These are phyloP conservation scores for Scaptomyza caliginosa DNA, from an alignment of 2,888 invertebrate genomes.

Conservation along the genomic window DNA sequence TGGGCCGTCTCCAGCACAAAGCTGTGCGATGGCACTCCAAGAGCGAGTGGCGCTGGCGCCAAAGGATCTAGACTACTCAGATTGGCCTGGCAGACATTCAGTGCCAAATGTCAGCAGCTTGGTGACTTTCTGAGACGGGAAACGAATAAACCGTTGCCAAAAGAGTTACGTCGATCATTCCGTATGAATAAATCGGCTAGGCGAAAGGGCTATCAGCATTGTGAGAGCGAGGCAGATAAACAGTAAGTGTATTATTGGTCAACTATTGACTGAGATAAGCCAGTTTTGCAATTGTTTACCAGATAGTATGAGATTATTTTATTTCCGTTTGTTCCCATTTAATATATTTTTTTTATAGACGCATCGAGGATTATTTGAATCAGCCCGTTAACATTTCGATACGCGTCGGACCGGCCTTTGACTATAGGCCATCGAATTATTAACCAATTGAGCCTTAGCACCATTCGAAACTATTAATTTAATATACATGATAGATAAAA, in stretches of 20 bases:
- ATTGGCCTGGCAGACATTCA: slow-evolving; percentile 71
- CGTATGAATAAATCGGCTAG: slow-evolving; percentile 77
- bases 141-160: slow-evolving; percentile 75
- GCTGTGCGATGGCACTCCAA: slow-evolving; percentile 32
- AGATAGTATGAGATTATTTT: neutral
- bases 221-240: slow-evolving; percentile 77
- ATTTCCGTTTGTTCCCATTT: neutral
- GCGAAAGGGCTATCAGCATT: slow-evolving; percentile 73
- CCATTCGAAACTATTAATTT: neutral
- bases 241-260: slow-evolving; percentile 50
- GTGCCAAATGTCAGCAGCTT: slow-evolving; percentile 66
- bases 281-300: slow-evolving; percentile 30
- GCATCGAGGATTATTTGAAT: slow-evolving; percentile 46
- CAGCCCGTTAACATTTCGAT: slow-evolving; percentile 59
- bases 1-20: slow-evolving; percentile 63
- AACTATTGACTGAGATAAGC: slow-evolving; percentile 51
- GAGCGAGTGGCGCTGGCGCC: slow-evolving; percentile 8
- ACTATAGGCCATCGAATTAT: slow-evolving; percentile 51
- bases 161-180: slow-evolving; percentile 76
- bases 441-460: slow-evolving; percentile 5
- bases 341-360: slow-evolving; percentile 24
- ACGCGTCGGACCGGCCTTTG: slow-evolving; percentile 65
- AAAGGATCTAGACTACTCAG: slow-evolving; percentile 38
- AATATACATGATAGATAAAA: neutral
- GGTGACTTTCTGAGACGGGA: slow-evolving; percentile 61